phyloP scores from a whole-genome alignment of 2,888 invertebrate genomes.

The Troilus luridus region DNA sequence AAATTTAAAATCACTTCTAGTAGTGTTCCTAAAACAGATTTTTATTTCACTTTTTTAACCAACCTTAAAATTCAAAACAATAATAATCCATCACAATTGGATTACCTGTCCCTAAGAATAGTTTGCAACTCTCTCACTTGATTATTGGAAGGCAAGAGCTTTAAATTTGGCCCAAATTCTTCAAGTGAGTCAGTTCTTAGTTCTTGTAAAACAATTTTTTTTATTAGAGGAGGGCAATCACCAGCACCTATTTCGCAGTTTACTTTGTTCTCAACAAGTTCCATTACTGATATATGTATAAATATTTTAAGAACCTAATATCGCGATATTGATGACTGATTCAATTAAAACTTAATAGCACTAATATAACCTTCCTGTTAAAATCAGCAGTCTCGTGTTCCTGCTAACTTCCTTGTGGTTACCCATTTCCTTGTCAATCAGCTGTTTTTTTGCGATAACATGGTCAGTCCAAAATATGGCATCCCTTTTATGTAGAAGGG shows the following conservation, averaged over 20 bases:
- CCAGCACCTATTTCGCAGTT: conserved; percentile 47
- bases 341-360: not conserved
- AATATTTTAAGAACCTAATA: not conserved
- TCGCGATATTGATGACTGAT: not conserved
- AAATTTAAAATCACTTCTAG: conserved; percentile 97
- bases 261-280: not conserved
- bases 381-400: conserved; percentile 18
- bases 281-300: not conserved
- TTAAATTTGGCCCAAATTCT: conserved; percentile 78
- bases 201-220: conserved; percentile 48
- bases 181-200: conserved; percentile 58
- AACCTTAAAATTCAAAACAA: not conserved
- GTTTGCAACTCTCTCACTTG: conserved; percentile 89
- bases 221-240: conserved; percentile 26
- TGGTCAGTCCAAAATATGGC: conserved; percentile 55
- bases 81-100: conserved; percentile 53
- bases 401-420: conserved; percentile 17
- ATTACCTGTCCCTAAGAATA: conserved; percentile 88
- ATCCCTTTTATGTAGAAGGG: conserved; percentile 50
- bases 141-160: conserved; percentile 81
- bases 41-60: not conserved
- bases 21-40: conserved; percentile 82
- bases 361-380: not conserved
- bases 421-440: conserved; percentile 15
- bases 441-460: conserved; percentile 50